phyloP scores from a whole-genome alignment of 2,797 vertebrate species.

The Smutsia gigantea region DNA sequence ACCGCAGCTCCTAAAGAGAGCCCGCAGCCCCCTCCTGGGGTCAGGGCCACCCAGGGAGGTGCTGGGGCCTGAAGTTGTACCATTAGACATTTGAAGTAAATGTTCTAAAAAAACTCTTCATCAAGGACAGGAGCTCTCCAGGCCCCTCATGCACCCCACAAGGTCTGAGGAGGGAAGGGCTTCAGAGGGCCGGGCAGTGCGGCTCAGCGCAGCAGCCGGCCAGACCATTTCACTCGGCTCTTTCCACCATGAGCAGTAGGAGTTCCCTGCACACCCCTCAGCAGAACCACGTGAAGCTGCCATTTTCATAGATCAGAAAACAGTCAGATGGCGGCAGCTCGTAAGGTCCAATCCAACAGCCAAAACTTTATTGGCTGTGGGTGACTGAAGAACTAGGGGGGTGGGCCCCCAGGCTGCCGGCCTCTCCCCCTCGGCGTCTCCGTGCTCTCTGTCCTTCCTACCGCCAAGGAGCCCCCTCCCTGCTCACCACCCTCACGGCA shows the following conservation, averaged over 20 bases:
- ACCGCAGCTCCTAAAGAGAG: neutral
- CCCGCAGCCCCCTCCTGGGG: neutral
- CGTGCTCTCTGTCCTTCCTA: too few relatives aligned
- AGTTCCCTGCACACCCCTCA: neutral
- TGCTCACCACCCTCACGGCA: too few relatives aligned
- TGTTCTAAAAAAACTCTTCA: neutral
- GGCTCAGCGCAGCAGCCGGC: fast-evolving
- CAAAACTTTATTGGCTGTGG: fast-evolving
- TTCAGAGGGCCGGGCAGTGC: neutral
- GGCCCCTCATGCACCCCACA: fast-evolving
- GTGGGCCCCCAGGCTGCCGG: fast-evolving
- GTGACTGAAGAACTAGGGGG: fast-evolving
- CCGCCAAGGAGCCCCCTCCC: neutral
- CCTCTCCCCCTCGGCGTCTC: neutral
- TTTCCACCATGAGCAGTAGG: neutral
- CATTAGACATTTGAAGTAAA: neutral
- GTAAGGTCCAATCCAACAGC: neutral
- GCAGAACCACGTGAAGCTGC: neutral
- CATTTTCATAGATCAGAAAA: neutral
- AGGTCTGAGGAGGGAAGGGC: neutral
- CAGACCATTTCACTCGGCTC: neutral
- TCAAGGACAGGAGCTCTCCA: neutral
- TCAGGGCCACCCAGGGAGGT: neutral
- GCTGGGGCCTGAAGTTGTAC: neutral
- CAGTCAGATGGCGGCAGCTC: neutral